A percentile compares a stretch with the other conserved stretches of the same genome.
Conservation (phyloP, 2,888 invertebrate genomes). For the Melanargia galathea region DNA sequence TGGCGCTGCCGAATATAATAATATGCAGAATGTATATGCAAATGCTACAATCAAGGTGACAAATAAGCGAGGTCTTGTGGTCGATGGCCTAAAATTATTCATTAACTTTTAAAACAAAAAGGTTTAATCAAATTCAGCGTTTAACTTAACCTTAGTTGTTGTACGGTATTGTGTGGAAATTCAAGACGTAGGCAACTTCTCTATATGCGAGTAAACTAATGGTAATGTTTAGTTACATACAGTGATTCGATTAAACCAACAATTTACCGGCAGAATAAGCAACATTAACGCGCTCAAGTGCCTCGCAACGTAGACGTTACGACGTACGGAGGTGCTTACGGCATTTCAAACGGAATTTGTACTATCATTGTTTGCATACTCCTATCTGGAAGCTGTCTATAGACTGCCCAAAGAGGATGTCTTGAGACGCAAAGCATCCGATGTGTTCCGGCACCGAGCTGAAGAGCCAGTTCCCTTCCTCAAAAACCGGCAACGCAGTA, state of each 20-base stretch:
- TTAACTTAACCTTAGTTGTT: neutral
- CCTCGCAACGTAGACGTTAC: neutral
- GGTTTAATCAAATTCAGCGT: neutral
- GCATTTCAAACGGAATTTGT: slow-evolving; percentile 27
- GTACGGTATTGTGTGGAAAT: neutral
- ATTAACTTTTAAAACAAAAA: neutral
- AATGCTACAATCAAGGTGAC: neutral
- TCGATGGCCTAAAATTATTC: neutral
- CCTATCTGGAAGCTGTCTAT: slow-evolving; percentile 58
- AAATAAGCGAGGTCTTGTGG: neutral
- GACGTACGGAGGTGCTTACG: neutral
- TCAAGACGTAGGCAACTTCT: neutral
- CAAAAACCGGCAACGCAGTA: no score
- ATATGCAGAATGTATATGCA: neutral
- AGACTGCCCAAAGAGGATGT: slow-evolving; percentile 45
- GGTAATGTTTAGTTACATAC: slow-evolving; percentile 10
- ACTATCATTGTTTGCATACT: slow-evolving; percentile 45
- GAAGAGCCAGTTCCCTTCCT: no score
- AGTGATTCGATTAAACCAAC: slow-evolving; percentile 13
- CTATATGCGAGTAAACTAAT: neutral
- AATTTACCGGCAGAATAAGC: slow-evolving; percentile 7
- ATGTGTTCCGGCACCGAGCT: no score
- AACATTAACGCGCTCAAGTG: neutral
- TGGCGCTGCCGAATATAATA: neutral
- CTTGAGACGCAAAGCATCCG: no score